phyloP scores from a whole-genome alignment of 2,113 vertebrate genomes.

The Coreoperca whiteheadi region DNA sequence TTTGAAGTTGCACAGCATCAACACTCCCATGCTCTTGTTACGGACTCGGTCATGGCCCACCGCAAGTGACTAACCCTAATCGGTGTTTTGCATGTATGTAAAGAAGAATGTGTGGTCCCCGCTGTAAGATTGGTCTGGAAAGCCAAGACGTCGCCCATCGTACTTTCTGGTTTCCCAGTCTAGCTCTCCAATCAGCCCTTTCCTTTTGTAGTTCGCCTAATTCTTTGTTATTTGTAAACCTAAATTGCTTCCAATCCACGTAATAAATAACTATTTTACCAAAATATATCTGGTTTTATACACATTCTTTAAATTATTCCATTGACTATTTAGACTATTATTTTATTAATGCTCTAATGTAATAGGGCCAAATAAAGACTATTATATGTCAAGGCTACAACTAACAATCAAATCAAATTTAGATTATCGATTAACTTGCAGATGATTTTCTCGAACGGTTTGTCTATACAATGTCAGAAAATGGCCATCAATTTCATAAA shows the following conservation, averaged over 20 bases:
- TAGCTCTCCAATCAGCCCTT: neutral
- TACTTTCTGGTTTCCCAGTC: neutral
- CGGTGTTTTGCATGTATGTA: neutral
- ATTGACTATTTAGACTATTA: neutral
- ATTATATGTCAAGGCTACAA: neutral
- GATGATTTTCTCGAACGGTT: neutral
- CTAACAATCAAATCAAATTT: neutral
- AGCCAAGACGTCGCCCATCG: neutral
- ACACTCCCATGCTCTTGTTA: neutral
- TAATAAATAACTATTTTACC: too few relatives aligned
- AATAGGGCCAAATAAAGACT: too few relatives aligned
- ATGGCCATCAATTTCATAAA: neutral
- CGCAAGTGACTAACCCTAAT: neutral
- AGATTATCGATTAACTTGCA: neutral
- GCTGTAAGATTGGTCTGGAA: neutral
- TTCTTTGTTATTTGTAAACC: too few relatives aligned
- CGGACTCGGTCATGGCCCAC: rapidly evolving
- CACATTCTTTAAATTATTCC: neutral
- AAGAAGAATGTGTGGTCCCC: neutral
- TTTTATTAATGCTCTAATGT: neutral
- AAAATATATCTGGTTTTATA: neutral
- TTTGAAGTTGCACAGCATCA: neutral
- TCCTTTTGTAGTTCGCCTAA: too few relatives aligned
- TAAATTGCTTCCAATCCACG: too few relatives aligned
- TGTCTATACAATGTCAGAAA: neutral